Evolutionary conservation across 2,113 vertebrate genomes (phyloP), one percentile per base, ranked within the genome.

Genomic region (Craseonycteris thonglongyai): DNA sequence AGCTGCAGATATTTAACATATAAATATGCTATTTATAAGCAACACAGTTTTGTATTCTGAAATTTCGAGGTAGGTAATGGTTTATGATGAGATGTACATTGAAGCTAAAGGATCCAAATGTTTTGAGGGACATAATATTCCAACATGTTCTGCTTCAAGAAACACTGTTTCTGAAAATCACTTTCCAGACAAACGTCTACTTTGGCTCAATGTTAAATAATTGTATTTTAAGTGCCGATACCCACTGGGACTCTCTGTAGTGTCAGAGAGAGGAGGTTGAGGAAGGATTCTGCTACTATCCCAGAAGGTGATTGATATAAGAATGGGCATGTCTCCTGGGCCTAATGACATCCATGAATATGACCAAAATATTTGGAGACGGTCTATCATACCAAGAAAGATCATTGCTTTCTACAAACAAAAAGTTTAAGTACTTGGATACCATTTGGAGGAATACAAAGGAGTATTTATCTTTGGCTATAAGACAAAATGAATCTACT

Each of bases 61-160:
- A 94, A 93, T 90, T 56, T 92, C 47, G 90, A 61, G 49, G 72
- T 78, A 81, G 58, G 63, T 56, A 89, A 71, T 85, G 56, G 58
- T 80, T 92, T 93, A 96, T 88, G 75, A 88, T 79, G 38, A 93
- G 78, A 90, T 95, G 80, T 19, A 40, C 18, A 61, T 86, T 95
- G 86, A 95, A 81, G 26, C 45, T 93, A 35, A 94, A 47, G 7
- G 21, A 40, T 4, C 83, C 75, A 82, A 95, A 96, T 69, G 47
- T 51, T 97, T 93, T 75, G 63, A 91, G 85, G 86, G 30, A 90
- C 86, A 59, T 91, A 83, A 58, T 96, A 81, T 97, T 97, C 82
- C 40, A 66, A 24, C 96, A 42, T 45, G 16, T 84, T 24, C 54
- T 97, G 61, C 49, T 59, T 69, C 66, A 59, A 45, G 81, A 78